Evolutionary conservation across 1,140 invertebrate species (phyloP).

Genomic region (Anastrepha ludens): DNA sequence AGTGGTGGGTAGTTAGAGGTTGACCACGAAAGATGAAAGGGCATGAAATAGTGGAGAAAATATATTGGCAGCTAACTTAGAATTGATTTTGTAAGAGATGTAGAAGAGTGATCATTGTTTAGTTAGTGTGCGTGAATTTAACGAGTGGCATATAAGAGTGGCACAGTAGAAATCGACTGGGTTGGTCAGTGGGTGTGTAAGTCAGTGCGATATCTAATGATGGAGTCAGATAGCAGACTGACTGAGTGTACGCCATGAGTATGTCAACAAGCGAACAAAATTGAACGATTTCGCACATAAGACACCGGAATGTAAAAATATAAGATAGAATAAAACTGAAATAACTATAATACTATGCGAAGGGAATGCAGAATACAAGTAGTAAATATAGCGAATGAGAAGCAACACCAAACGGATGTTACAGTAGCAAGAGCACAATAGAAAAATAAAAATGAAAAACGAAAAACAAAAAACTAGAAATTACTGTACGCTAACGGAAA

Average conservation of each 20-base stretch:
- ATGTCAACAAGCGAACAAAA: constrained; percentile 15
- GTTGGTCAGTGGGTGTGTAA: background rate
- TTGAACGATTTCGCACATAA: background rate
- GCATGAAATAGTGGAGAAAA: background rate
- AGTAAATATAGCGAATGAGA: constrained; percentile 17
- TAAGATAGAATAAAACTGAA: background rate
- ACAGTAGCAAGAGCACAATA: background rate
- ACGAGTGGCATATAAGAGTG: background rate
- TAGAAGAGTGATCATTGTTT: background rate
- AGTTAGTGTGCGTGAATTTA: background rate
- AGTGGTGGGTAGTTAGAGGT: constrained; percentile 21
- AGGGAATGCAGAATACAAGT: background rate
- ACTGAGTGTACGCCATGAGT: background rate
- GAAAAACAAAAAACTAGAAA: background rate
- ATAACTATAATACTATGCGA: background rate
- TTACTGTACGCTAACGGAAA: constrained; percentile 10
- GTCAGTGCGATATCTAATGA: background rate
- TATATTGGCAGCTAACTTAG: background rate
- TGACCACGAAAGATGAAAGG: background rate
- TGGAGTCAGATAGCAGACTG: too few relatives aligned
- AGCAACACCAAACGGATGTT: constrained; percentile 31
- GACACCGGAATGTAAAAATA: constrained; percentile 10
- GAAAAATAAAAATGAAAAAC: background rate
- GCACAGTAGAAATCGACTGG: background rate
- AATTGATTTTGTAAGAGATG: background rate